phyloP scores from a whole-genome alignment of 2,797 vertebrate genomes.

The Myoxocephalus aenaeus region DNA sequence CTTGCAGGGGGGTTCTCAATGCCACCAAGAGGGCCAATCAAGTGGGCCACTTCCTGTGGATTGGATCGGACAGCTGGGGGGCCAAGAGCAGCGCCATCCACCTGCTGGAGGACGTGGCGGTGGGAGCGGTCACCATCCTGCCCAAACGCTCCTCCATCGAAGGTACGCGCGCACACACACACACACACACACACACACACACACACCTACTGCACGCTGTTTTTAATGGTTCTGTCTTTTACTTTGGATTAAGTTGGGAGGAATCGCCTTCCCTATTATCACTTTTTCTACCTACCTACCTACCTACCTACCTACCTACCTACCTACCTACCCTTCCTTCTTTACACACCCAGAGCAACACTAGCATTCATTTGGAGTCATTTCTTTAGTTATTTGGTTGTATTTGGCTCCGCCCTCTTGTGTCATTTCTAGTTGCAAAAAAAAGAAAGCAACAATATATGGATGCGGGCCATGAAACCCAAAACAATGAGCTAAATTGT shows the following conservation, averaged over 20 bases:
- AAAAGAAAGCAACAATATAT: too few relatives aligned
- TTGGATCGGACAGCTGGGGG: constrained; percentile 97
- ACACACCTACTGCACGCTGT: neutral
- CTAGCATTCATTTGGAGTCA: neutral
- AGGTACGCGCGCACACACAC: constrained; percentile 79
- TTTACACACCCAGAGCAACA: neutral
- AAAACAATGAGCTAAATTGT: neutral
- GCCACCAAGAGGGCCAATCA: constrained; percentile 93
- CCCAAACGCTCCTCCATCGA: constrained; percentile 94
- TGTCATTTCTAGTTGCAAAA: too few relatives aligned
- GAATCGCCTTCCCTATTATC: neutral
- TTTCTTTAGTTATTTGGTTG: too few relatives aligned
- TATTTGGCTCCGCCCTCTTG: too few relatives aligned
- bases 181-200: constrained; percentile 40
- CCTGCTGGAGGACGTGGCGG: constrained; percentile 91
- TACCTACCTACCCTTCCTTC: too few relatives aligned
- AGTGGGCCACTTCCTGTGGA: constrained; percentile 95
- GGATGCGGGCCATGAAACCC: neutral
- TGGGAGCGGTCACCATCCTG: constrained; percentile 94
- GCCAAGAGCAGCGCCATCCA: constrained; percentile 89
- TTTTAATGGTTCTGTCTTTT: neutral
- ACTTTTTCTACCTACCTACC: too few relatives aligned
- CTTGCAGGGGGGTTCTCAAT: constrained; percentile 91
- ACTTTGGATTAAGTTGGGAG: neutral
- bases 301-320: too few relatives aligned